phyloP scores from a whole-genome alignment of 2,797 vertebrate genomes.

The Danio tinwini region DNA sequence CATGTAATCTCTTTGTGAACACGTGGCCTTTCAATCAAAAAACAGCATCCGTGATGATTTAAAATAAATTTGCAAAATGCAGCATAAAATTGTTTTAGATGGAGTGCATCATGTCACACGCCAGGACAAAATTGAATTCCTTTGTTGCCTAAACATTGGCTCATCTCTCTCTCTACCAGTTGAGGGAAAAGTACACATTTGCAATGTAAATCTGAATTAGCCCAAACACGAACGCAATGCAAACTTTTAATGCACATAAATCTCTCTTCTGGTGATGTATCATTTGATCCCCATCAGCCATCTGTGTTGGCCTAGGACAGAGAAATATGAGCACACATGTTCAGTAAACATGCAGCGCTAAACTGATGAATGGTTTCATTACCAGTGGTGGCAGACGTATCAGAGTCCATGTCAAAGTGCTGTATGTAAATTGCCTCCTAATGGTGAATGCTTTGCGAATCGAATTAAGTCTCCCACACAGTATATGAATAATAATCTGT shows the following conservation, averaged over 20 bases:
- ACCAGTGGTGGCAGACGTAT: conserved; percentile 43
- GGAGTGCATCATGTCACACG: conserved; percentile 7
- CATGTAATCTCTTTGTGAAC: neutral
- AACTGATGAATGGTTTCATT: conserved; percentile 61
- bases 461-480: conserved; percentile 36
- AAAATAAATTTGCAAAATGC: conserved; percentile 6
- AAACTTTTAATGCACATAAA: conserved; percentile 35
- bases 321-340: conserved; percentile 53
- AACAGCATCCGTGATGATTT: neutral
- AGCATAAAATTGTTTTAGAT: conserved; percentile 1
- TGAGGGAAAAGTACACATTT: conserved; percentile 34
- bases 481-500: conserved; percentile 33
- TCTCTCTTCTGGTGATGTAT: conserved; percentile 29
- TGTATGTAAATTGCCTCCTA: conserved; percentile 38
- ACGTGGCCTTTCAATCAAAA: neutral
- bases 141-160: conserved; percentile 14
- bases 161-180: conserved; percentile 11
- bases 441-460: conserved; percentile 51
- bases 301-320: conserved; percentile 39
- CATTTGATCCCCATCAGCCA: conserved; percentile 54
- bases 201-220: conserved; percentile 42
- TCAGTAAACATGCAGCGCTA: conserved; percentile 46
- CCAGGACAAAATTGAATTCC: conserved; percentile 23
- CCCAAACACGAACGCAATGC: conserved; percentile 37
- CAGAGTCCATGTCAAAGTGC: conserved; percentile 45